phyloP scores from a whole-genome alignment of 2,113 vertebrate genomes.

The Megaceryle maxima region DNA sequence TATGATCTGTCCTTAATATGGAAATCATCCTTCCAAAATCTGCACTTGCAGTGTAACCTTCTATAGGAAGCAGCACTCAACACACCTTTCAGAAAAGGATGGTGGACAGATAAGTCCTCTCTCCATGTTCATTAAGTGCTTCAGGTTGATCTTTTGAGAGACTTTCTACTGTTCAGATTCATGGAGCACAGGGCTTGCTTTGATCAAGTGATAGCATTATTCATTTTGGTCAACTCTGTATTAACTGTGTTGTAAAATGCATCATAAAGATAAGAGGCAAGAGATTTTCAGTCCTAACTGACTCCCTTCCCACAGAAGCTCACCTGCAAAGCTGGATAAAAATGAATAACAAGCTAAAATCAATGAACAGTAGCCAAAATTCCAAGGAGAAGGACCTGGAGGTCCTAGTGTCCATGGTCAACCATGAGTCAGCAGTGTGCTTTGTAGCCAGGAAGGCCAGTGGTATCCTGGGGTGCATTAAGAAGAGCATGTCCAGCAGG shows the following conservation, averaged over 20 bases:
- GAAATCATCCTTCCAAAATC: neutral
- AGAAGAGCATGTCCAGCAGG: no score
- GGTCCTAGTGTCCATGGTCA: no score
- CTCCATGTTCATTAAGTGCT: neutral
- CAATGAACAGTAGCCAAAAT: neutral
- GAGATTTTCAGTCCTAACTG: neutral
- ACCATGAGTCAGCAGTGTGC: no score
- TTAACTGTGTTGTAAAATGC: neutral
- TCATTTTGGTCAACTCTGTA: neutral
- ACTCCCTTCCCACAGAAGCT: neutral
- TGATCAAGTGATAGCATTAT: neutral
- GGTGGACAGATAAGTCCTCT: neutral
- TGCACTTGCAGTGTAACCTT: neutral
- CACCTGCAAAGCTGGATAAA: neutral
- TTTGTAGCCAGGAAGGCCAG: no score
- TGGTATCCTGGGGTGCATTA: no score
- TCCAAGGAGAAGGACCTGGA: no score
- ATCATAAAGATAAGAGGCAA: neutral
- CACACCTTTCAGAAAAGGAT: neutral
- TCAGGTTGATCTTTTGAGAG: neutral
- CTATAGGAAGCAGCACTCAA: neutral
- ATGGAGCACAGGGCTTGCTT: neutral
- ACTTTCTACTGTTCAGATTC: constrained; percentile 20
- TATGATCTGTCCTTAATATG: neutral
- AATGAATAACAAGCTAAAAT: neutral